phyloP scores from a whole-genome alignment of 2,113 vertebrate species.

The Thryonomys swinderianus region DNA sequence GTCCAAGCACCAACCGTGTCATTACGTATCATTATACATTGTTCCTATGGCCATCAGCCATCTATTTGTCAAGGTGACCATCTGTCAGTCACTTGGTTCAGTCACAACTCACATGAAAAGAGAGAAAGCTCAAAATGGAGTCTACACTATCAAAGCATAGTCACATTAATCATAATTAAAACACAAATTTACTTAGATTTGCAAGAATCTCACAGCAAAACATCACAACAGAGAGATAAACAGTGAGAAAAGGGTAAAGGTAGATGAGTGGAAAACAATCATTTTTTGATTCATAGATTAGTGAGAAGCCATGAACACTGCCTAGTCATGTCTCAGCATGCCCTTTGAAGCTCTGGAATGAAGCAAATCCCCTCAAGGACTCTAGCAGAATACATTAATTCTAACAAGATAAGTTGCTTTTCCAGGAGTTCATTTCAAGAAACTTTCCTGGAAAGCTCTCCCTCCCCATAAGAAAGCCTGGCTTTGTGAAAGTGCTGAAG shows the following conservation, averaged over 20 bases:
- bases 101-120: not conserved
- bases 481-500: slow-evolving; percentile 25
- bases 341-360: slow-evolving; percentile 22
- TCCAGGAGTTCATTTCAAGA: slow-evolving; percentile 41
- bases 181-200: not conserved
- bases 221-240: not conserved
- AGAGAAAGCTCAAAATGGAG: not conserved
- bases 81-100: not conserved
- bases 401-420: slow-evolving; percentile 38
- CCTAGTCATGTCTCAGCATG: not conserved
- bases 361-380: slow-evolving; percentile 21
- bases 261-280: not conserved
- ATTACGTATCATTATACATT: not conserved
- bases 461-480: not conserved
- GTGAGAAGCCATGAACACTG: not conserved
- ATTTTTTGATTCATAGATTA: not conserved
- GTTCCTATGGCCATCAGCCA: not conserved
- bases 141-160: not conserved
- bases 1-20: not conserved
- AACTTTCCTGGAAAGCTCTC: slow-evolving; percentile 59
- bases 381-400: not conserved
- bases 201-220: not conserved
- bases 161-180: not conserved
- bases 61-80: not conserved
- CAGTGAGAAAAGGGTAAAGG: not conserved